These are phyloP conservation scores for Ophioderma brevispina DNA, from an alignment of 35 echinoderm and acorn worm genomes.

Conservation along the genomic window DNA sequence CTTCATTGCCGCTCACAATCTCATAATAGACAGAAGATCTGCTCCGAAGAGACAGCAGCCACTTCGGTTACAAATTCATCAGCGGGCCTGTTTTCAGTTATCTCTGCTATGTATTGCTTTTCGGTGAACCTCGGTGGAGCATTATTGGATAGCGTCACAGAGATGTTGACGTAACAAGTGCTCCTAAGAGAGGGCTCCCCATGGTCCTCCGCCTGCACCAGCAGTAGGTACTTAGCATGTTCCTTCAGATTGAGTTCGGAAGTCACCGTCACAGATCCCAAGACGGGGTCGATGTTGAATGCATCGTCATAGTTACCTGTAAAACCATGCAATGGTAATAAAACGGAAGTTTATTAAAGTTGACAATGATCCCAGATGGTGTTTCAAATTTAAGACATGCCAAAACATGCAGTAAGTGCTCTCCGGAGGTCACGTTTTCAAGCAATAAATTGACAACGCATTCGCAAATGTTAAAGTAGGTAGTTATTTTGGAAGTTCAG, in stretches of 20 bases:
- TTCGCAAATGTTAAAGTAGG: too few relatives aligned
- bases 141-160: slow-evolving; percentile 88
- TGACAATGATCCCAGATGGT: too few relatives aligned
- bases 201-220: slow-evolving; percentile 72
- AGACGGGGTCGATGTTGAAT: slow-evolving; percentile 73
- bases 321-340: slow-evolving; percentile 14
- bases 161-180: slow-evolving; percentile 72
- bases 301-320: slow-evolving; percentile 87
- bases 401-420: not conserved
- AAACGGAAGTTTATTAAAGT: not conserved
- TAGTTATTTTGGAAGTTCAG: too few relatives aligned
- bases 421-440: too few relatives aligned
- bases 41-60: slow-evolving; percentile 59
- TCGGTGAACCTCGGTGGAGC: slow-evolving; percentile 82
- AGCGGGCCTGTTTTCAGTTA: slow-evolving; percentile 65
- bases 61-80: slow-evolving; percentile 69
- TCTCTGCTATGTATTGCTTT: slow-evolving; percentile 75
- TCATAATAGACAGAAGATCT: slow-evolving; percentile 92
- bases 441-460: too few relatives aligned
- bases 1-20: slow-evolving; percentile 70
- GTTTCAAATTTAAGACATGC: not conserved
- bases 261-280: slow-evolving; percentile 72
- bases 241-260: slow-evolving; percentile 73
- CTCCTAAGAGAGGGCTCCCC: slow-evolving; percentile 72
- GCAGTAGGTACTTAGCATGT: slow-evolving; percentile 69